Conservation (phyloP, 2,113 vertebrate species). For the Pelvicachromis taeniatus region DNA sequence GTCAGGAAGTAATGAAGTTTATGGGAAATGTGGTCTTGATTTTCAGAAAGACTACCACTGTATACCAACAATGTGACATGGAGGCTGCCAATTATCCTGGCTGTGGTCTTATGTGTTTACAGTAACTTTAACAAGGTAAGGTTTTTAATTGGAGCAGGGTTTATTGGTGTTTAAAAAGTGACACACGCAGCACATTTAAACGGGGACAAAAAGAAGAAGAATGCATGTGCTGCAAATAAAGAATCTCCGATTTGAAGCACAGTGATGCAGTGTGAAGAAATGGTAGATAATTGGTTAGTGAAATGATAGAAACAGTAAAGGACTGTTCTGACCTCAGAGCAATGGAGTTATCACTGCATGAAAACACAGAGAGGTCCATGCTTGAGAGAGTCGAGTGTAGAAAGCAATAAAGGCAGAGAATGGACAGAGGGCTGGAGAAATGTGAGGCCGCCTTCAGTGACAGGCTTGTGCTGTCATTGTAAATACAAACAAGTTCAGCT, state of each 20-base stretch:
- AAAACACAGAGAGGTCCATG: constrained; percentile 3
- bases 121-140: neutral
- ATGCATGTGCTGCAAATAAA: neutral
- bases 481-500: neutral
- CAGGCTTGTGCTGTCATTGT: neutral
- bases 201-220: neutral
- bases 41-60: constrained; percentile 27
- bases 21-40: constrained; percentile 58
- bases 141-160: neutral
- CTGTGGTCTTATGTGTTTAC: neutral
- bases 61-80: constrained; percentile 13
- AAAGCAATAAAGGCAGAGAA: neutral
- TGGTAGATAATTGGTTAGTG: neutral
- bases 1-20: constrained; percentile 58
- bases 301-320: constrained; percentile 1
- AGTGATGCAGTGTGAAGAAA: constrained; percentile 1
- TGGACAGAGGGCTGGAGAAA: constrained; percentile 3
- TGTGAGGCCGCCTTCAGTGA: neutral
- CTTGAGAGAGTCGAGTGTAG: neutral
- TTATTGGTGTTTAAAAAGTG: neutral
- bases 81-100: neutral
- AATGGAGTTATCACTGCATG: neutral
- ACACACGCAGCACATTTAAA: neutral
- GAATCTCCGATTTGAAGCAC: neutral
- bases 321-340: neutral